Base-by-base conservation (phyloP, 2,888 invertebrate species). In the Neocrepidodera transversa region DNA sequence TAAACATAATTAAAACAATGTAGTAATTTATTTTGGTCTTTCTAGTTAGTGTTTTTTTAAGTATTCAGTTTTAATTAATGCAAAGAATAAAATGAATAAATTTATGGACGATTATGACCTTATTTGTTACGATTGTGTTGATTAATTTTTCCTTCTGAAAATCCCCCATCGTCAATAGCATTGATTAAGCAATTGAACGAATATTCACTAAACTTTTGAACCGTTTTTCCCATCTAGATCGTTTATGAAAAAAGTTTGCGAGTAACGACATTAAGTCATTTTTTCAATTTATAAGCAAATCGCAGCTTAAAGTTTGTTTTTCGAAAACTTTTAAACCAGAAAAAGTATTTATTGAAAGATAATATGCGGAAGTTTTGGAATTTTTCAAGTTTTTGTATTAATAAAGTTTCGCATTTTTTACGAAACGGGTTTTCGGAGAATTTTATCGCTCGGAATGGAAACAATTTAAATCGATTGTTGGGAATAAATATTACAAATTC, bases 211-310 rank as follows among this genome's bases (percentile, higher is more conserved):
- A 47, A 35, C 53, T 26, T 23, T 45, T 45, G 40, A 54, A 36
- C 35, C 36, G 20, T 47, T 35, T 43, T 42, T 26, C 18, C 26
- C 38, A 5, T 16, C 13, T 26, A 7, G 26, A 32, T 32, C 53
- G 47, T 60, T 54, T 49, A 55, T 55, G 60, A 55, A 50, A 60
- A 60, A 60, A 45, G 36, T 50, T 60, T 53, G 26, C 23, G 8
- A 32, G 17, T 36, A 47, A 45, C 52, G 47, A 49, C 54, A 54
- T 59, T 40, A 48, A 56, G 56, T 52, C 47, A 53, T 60, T 58
- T 54, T 60, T 64, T 60, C 51, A 62, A 64, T 64, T 58, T 64
- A 58, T 64, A 62, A 61, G 54, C 59, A 61, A 62, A 60, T 64
- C 59, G 56, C 58, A 64, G 57, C 62, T 64, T 60, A 53, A 51